Percentiles rank a stretch among this genome's conserved stretches.
These are phyloP conservation scores for Hyles lineata DNA, from an alignment of 2,888 invertebrate genomes.

Conservation along the genomic window DNA sequence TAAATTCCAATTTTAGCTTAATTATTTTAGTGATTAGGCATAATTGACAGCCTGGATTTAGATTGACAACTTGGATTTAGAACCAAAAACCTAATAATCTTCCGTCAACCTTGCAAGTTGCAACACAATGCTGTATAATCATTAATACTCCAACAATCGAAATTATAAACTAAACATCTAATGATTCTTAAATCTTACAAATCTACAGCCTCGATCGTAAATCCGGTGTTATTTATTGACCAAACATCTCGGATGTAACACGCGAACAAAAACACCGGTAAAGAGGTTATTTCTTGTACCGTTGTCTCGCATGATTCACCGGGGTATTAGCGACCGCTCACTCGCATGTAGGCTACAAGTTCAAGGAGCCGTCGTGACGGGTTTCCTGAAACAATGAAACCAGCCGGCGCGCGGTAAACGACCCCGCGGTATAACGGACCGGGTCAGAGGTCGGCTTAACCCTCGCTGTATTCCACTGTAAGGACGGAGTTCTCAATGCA, in stretches of 20 bases:
- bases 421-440: conserved; percentile 33
- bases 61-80: no score
- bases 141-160: no score
- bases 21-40: no score
- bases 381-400: conserved; percentile 45
- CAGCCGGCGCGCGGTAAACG: conserved; percentile 46
- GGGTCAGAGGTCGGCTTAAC: neutral
- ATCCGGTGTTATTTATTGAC: neutral
- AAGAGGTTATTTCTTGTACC: conserved; percentile 18
- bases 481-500: neutral
- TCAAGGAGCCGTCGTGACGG: conserved; percentile 57
- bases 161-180: no score
- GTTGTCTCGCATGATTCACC: conserved; percentile 28
- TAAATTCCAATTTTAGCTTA: no score
- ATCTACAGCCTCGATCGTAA: neutral
- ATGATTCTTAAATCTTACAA: neutral
- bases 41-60: no score
- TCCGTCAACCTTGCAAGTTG: no score
- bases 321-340: conserved; percentile 38
- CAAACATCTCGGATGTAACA: neutral
- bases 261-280: neutral
- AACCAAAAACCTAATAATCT: no score
- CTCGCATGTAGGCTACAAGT: conserved; percentile 57
- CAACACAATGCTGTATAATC: no score
- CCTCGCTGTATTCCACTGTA: neutral